Base-by-base conservation (phyloP, 1,140 invertebrate species). In the Stegodyphus mimosarum region DNA sequence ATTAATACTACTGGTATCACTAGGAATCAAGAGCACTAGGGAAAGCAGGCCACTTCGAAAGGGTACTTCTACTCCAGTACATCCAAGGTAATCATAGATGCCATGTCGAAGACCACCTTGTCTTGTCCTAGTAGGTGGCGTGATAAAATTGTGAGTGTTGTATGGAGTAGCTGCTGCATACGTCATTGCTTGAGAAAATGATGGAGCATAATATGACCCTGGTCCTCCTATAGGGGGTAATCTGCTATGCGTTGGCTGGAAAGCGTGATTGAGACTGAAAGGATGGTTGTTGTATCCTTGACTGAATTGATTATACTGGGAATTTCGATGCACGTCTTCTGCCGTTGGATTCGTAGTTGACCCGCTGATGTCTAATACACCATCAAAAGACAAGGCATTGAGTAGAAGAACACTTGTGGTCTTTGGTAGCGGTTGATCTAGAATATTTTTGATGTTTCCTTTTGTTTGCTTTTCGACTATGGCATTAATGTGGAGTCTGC, bases 391-490 rank as follows among this genome's bases (percentile, higher is more conserved):
- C 15, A 89, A 70, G 9, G 84, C 88, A 64, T 87, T 88, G 0
- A 89, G 63, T 6, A 89, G 9, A 6, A 89, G 50, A 10, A 89
- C 64, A 74, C 83, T 87, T 64, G 88, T 87, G 17, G 71, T 86
- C 69, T 84, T 76, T 17, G 72, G 78, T n/a, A 80, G 63, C 53
- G 69, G 60, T 10, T 87, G 86, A 17, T 87, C 64, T 7, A 91
- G 64, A 33, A 91, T 87, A 71, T 90, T 88, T 60, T 89, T 88
- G 13, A 91, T 90, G 87, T 89, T 91, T 13, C 88, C 87, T n/a
- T 89, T 85, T 17, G 90, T 91, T 87, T 90, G 87, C 15, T 88
- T 87, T 53, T 88, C 88, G 7, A 91, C 89, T 87, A 90, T 90
- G 0, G 88, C 78, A 87, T 91, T 91, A 7, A 91, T 91, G 66